Percentiles rank a stretch among this genome's conserved stretches.
These are phyloP conservation scores for Gadopsis marmoratus DNA, from an alignment of 2,797 vertebrate genomes.

Conservation along the genomic window DNA sequence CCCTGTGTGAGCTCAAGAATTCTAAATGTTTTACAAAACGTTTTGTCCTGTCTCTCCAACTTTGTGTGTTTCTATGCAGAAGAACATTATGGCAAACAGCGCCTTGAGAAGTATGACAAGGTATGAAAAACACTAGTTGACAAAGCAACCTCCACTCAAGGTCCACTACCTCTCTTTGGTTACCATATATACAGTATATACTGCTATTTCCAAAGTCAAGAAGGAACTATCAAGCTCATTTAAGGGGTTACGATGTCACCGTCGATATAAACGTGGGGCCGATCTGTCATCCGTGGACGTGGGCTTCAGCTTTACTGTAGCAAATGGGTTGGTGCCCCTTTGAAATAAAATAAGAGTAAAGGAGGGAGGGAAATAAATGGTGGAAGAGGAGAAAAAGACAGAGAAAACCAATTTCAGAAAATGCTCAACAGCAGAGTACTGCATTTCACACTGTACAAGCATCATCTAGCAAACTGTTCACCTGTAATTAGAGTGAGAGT, in stretches of 20 bases:
- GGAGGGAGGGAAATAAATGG: slow-evolving; percentile 1
- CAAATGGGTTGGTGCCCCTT: slow-evolving; percentile 97
- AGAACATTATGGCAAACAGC: background rate
- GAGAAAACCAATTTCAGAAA: slow-evolving; percentile 12
- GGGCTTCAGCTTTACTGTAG: slow-evolving; percentile 94
- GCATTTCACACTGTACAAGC: slow-evolving; percentile 33
- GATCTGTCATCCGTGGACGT: slow-evolving; percentile 93
- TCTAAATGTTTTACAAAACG: background rate
- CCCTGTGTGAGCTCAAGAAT: background rate
- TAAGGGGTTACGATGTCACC: slow-evolving; percentile 34
- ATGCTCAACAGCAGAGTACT: background rate
- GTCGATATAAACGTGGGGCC: slow-evolving; percentile 75
- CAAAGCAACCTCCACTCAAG: background rate
- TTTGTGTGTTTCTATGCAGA: background rate
- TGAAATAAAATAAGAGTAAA: slow-evolving; percentile 16
- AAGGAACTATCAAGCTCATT: background rate
- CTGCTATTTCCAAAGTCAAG: background rate
- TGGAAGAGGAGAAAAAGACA: background rate
- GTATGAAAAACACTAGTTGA: background rate
- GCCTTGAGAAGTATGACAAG: background rate
- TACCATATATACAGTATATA: too few species aligned
- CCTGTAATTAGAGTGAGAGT: slow-evolving; percentile 45
- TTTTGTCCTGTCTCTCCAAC: background rate
- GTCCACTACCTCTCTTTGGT: background rate
- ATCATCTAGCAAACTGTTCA: slow-evolving; percentile 53